phyloP scores from a whole-genome alignment of 2,797 vertebrate species.

The Potorous gilbertii region DNA sequence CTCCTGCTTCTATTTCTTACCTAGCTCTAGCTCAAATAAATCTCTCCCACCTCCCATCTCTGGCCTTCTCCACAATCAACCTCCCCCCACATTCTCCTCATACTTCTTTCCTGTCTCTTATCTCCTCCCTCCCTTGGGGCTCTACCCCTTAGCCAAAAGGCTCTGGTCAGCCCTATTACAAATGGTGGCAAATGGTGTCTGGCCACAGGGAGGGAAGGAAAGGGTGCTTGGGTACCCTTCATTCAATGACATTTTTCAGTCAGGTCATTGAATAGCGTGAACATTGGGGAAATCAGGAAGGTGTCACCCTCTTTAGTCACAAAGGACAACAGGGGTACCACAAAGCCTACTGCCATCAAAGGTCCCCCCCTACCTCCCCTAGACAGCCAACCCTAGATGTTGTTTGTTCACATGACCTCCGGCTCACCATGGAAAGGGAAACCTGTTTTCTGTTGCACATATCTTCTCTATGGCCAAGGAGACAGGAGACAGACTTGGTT shows the following conservation, averaged over 20 bases:
- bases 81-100: neutral
- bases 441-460: neutral
- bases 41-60: neutral
- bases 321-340: neutral
- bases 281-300: neutral
- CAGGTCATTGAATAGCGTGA: too few relatives aligned
- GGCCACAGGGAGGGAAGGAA: constrained; percentile 70
- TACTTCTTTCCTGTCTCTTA: neutral
- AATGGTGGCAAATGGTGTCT: neutral
- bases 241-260: too few relatives aligned
- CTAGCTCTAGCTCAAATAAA: neutral
- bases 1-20: neutral
- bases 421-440: neutral
- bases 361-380: too few relatives aligned
- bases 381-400: too few relatives aligned
- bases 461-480: neutral
- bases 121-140: neutral
- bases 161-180: neutral
- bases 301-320: neutral
- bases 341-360: too few relatives aligned
- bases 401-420: neutral
- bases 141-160: neutral
- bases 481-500: neutral
- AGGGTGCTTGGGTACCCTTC: neutral
- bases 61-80: neutral